Conservation (phyloP, 2,888 invertebrate genomes). For the Gryllus longicercus region DNA sequence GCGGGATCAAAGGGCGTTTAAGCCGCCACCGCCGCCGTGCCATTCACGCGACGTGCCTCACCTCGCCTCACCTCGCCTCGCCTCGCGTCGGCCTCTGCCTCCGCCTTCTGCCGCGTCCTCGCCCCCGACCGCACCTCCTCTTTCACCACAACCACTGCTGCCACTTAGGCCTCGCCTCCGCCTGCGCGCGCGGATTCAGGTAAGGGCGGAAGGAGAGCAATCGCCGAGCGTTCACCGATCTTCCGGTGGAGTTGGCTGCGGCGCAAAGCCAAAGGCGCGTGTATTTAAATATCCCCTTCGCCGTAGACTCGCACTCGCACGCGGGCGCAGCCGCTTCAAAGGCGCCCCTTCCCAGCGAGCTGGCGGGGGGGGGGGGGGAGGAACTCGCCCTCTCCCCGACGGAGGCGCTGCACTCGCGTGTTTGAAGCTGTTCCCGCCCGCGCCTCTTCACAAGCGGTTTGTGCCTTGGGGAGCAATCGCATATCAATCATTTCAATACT, state of each 20-base stretch:
- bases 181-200: neutral
- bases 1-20: slow-evolving; percentile 4
- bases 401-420: too few relatives aligned
- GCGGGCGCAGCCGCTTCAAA: neutral
- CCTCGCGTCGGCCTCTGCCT: neutral
- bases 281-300: neutral
- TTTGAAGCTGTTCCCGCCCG: too few relatives aligned
- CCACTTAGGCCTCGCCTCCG: neutral
- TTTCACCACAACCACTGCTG: neutral
- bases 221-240: neutral
- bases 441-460: too few relatives aligned
- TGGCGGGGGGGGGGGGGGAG: too few relatives aligned
- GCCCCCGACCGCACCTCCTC: neutral
- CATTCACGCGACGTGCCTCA: neutral
- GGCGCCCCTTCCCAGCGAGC: too few relatives aligned
- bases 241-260: neutral
- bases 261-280: neutral
- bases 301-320: neutral
- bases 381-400: too few relatives aligned
- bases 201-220: neutral
- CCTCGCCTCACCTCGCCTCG: too few relatives aligned
- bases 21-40: neutral
- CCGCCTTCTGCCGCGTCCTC: neutral
- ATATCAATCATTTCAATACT: too few relatives aligned
- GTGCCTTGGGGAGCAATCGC: too few relatives aligned